Evolutionary conservation across 2,797 vertebrate genomes (phyloP).

Genomic region (Hydrocynus forskahlii): DNA sequence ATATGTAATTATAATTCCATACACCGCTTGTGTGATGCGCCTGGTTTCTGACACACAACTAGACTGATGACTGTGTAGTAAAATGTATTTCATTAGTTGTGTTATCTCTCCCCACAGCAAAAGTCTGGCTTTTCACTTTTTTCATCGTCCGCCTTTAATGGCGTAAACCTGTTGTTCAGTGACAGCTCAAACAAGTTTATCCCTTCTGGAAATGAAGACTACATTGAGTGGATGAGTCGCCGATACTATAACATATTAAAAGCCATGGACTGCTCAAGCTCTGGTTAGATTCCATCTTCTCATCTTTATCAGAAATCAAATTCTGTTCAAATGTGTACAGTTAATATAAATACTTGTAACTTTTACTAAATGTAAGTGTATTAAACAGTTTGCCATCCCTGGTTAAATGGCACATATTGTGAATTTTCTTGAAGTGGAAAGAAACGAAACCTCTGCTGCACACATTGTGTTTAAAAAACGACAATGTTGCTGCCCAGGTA

Average conservation of each 20-base stretch:
- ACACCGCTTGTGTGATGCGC: neutral
- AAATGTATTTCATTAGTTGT: neutral
- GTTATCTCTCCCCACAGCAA: constrained; percentile 67
- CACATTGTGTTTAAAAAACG: no score
- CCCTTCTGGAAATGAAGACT: constrained; percentile 71
- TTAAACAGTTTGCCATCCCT: no score
- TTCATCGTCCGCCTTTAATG: constrained; percentile 74
- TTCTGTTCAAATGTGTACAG: no score
- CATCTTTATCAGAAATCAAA: neutral
- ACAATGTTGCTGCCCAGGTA: no score
- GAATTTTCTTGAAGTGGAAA: no score
- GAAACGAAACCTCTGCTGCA: no score
- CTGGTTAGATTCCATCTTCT: constrained; percentile 28
- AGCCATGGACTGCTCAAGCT: constrained; percentile 82
- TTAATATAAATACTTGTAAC: neutral
- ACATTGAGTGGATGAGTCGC: constrained; percentile 84
- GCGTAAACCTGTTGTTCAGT: constrained; percentile 86
- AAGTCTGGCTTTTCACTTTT: constrained; percentile 85
- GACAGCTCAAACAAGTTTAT: constrained; percentile 78
- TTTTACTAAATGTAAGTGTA: no score
- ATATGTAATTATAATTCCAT: neutral
- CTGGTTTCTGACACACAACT: neutral
- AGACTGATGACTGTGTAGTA: neutral
- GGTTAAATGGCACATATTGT: neutral
- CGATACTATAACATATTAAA: constrained; percentile 79